Evolutionary conservation across 2,888 invertebrate species (phyloP), one percentile per base, ranked within the genome.

Genomic region (Drosophila niveifrons): DNA sequence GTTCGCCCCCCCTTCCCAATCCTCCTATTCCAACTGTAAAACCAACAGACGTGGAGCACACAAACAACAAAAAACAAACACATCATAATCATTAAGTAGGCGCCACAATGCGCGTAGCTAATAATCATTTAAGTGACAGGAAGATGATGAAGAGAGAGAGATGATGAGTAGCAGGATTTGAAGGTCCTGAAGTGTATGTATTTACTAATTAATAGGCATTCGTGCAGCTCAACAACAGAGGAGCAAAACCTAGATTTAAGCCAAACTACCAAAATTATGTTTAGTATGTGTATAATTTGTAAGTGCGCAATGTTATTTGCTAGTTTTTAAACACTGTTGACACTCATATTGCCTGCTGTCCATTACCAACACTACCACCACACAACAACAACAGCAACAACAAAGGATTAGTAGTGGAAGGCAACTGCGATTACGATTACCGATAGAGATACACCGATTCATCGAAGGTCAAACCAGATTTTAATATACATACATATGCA

Each of bases 221-320:
- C 55, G 63, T 72, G 62, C 48, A 57, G 56, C 59, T 57, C 58
- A 65, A 36, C 72, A 23, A 23, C 56, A 61, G 61, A 17, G 39
- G 69, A 82, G 80, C 80, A 65, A 36, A n/a, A 82, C 57, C 57
- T 88, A 88, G 72, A 65, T n/a, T 74, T 85, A 85, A 85, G 52
- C 70, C 55, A 74, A 70, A 85, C 86, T 82, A 82, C 88, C 86
- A 88, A 88, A 85, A 85, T 74, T 82, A 88, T 62, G 55, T 80
- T 88, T 82, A 88, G 72, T 77, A 50, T 41, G 48, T 59, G 66
- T 65, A 65, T 74, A 59, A 43, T 62, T 78, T 62, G 75, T 81
- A 81, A 81, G 75, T 59, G 58, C 63, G 78, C 67, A 78, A 78
- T 78, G 70, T 78, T 83, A 72, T 83, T 65, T 58, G 61, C 67